phyloP scores from a whole-genome alignment of 64 coral and sea anemone species.

The Acropora tenuis region DNA sequence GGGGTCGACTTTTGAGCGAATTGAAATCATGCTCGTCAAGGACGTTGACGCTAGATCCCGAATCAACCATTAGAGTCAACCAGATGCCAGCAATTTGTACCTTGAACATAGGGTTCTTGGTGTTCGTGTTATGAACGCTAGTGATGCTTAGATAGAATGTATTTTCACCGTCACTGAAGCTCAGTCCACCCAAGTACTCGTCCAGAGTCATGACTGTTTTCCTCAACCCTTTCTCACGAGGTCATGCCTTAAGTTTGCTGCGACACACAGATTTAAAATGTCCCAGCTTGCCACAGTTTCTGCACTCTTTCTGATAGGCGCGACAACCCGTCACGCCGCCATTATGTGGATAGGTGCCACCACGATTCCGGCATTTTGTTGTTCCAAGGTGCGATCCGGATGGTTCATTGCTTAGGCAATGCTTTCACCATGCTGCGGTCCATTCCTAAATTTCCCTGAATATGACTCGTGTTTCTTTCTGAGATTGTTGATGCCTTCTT shows the following conservation, averaged over 20 bases:
- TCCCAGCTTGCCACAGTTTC: slow-evolving; percentile 21
- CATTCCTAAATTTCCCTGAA: neutral
- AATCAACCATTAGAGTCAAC: slow-evolving; percentile 64
- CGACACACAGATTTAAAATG: slow-evolving; percentile 64
- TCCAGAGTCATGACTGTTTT: neutral
- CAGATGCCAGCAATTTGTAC: slow-evolving; percentile 16
- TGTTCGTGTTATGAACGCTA: neutral
- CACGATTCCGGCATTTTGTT: slow-evolving; percentile 28
- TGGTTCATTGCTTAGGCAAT: neutral
- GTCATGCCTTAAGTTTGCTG: neutral
- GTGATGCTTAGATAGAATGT: slow-evolving; percentile 22
- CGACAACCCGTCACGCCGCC: slow-evolving; percentile 52
- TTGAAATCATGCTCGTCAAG: slow-evolving; percentile 64
- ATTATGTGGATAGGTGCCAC: slow-evolving; percentile 54
- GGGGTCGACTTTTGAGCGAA: slow-evolving; percentile 28
- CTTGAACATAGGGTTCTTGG: slow-evolving; percentile 52
- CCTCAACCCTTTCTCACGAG: neutral
- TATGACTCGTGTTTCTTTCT: neutral
- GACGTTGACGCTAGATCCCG: slow-evolving; percentile 64
- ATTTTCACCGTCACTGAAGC: slow-evolving; percentile 51
- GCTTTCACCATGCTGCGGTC: neutral
- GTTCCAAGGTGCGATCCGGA: neutral
- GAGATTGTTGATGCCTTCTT: neutral
- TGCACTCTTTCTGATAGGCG: slow-evolving; percentile 49
- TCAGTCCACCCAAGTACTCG: neutral